These are phyloP conservation scores for Synchiropus splendidus DNA, from an alignment of 2,113 vertebrate species.

Conservation along the genomic window DNA sequence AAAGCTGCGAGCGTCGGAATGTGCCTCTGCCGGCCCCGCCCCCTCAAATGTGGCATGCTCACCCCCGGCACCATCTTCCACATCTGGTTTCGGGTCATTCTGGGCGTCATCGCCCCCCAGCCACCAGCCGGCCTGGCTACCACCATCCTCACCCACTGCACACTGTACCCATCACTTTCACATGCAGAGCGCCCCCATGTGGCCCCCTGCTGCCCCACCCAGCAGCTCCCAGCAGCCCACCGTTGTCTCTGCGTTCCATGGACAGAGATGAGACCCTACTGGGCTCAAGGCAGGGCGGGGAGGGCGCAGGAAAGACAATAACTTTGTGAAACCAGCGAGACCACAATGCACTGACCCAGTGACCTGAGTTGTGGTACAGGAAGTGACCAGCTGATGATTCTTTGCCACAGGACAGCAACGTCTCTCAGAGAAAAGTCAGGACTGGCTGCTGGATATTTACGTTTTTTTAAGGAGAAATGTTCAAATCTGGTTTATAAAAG, in stretches of 20 bases:
- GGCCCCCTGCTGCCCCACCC: constrained; percentile 73
- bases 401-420: too few species aligned
- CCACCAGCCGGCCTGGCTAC: constrained; percentile 76
- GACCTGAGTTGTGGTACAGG: too few species aligned
- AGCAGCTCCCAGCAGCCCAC: constrained; percentile 67
- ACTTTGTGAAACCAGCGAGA: too few species aligned
- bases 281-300: not conserved
- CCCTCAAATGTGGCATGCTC: constrained; percentile 78
- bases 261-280: constrained; percentile 82
- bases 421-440: too few species aligned
- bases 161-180: constrained; percentile 28
- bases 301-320: not conserved
- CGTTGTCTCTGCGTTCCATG: constrained; percentile 68
- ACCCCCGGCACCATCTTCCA: constrained; percentile 65
- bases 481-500: too few species aligned
- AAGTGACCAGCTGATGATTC: too few species aligned
- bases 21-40: constrained; percentile 50
- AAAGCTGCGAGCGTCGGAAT: constrained; percentile 83
- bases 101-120: constrained; percentile 82
- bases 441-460: too few species aligned
- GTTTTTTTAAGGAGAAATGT: too few species aligned
- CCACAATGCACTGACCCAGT: too few species aligned
- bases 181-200: constrained; percentile 66
- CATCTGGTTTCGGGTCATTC: constrained; percentile 72
- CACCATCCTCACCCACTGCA: constrained; percentile 76